Percentiles rank a stretch among this genome's conserved stretches.
phyloP scores from a whole-genome alignment of 1,140 invertebrate species.

The Leucophenga varia region DNA sequence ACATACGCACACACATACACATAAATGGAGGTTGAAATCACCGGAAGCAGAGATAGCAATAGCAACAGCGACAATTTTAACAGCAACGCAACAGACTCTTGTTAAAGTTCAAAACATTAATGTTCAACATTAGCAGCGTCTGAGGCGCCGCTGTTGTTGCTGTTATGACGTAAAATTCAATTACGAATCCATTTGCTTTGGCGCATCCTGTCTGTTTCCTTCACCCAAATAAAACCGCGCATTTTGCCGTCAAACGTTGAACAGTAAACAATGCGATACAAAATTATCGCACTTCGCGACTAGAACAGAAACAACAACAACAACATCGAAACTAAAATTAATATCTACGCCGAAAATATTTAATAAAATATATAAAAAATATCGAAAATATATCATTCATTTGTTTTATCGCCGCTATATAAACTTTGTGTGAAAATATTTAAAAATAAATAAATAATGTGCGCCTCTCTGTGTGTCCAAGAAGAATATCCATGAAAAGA shows the following conservation, averaged over 20 bases:
- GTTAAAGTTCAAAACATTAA: no score
- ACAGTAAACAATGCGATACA: constrained; percentile 29
- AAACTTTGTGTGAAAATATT: constrained; percentile 8
- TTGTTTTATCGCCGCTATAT: constrained; percentile 7
- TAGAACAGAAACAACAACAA: constrained; percentile 14
- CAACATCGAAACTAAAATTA: constrained; percentile 8
- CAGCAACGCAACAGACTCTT: no score
- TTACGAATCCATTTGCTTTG: constrained; percentile 30
- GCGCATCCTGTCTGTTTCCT: constrained; percentile 20
- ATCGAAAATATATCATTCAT: constrained; percentile 21
- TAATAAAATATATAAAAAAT: no score
- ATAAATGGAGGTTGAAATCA: no score
- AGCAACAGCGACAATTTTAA: no score
- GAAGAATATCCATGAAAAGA: no score
- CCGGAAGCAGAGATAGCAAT: no score
- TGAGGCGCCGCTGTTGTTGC: no score
- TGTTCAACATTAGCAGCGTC: no score
- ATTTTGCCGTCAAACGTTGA: constrained; percentile 49
- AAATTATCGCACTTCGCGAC: constrained; percentile 34
- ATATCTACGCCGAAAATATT: constrained; percentile 17
- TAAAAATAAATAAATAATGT: neutral
- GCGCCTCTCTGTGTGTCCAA: no score
- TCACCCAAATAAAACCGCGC: constrained; percentile 34
- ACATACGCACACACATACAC: no score
- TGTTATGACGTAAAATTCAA: no score